These are phyloP conservation scores for Drosophila mercatorum DNA, from an alignment of 2,888 invertebrate genomes.

Conservation along the genomic window DNA sequence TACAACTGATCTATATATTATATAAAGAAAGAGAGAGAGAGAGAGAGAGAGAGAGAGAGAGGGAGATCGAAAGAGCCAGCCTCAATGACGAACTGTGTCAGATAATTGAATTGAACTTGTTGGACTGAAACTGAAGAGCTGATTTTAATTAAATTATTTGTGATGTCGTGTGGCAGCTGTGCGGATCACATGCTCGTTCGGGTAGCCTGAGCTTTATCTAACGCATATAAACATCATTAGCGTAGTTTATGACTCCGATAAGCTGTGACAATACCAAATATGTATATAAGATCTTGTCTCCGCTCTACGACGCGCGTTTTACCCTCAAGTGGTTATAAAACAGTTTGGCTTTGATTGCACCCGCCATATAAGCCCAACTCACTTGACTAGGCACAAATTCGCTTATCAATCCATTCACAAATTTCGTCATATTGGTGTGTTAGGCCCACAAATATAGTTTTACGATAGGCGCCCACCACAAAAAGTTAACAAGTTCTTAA, in stretches of 20 bases:
- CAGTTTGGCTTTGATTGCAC: background rate
- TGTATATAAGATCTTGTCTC: background rate
- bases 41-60: background rate
- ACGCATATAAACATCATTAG: slow-evolving; percentile 48
- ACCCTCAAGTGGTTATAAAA: background rate
- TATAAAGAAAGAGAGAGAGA: background rate
- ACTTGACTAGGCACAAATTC: background rate
- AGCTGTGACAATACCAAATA: slow-evolving; percentile 11
- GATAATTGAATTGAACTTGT: slow-evolving; percentile 40
- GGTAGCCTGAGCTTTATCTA: slow-evolving; percentile 16
- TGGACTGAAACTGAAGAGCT: slow-evolving; percentile 10
- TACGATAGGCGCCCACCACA: slow-evolving; percentile 6
- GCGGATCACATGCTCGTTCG: slow-evolving; percentile 32
- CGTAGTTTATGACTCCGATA: slow-evolving; percentile 54
- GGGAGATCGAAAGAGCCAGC: background rate
- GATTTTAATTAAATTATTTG: slow-evolving; percentile 18
- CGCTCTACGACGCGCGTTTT: background rate
- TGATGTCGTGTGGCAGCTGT: background rate
- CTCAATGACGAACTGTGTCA: slow-evolving; percentile 1
- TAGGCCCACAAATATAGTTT: slow-evolving; percentile 1
- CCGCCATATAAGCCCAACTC: background rate
- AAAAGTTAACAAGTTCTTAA: slow-evolving; percentile 24
- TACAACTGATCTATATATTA: slow-evolving; percentile 11
- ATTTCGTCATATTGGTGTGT: slow-evolving; percentile 11
- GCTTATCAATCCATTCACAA: slow-evolving; percentile 32